Evolutionary conservation across 1,140 invertebrate species (phyloP).

Genomic region (Heliconius hermathena): DNA sequence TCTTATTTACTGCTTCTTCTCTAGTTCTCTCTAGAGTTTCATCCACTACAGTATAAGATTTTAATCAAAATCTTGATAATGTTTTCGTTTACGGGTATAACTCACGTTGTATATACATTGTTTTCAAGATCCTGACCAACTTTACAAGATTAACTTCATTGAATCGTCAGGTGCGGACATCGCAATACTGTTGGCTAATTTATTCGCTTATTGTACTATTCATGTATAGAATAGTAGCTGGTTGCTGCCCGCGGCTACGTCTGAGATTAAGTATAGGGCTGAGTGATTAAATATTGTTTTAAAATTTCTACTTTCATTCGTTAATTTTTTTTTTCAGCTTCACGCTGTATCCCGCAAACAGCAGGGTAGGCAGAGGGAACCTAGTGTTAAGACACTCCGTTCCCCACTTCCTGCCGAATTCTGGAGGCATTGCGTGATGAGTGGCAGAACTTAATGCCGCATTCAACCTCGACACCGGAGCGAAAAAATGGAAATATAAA

Average conservation of each 20-base stretch:
- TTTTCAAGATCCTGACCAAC: constrained; percentile 31
- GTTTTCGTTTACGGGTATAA: constrained; percentile 16
- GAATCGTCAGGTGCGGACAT: constrained; percentile 49
- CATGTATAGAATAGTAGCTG: constrained; percentile 19
- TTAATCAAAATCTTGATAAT: constrained; percentile 29
- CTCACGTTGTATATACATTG: constrained; percentile 29
- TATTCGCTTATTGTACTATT: constrained; percentile 54
- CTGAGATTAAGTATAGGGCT: not conserved
- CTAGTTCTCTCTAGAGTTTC: not conserved
- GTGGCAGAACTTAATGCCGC: too few species aligned
- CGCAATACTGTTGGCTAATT: constrained; percentile 51
- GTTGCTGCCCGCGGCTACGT: constrained; percentile 9
- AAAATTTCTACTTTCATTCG: not conserved
- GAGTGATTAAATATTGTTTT: not conserved
- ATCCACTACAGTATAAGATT: constrained; percentile 15
- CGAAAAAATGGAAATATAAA: too few species aligned
- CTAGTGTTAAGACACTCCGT: too few species aligned
- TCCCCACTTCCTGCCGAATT: too few species aligned
- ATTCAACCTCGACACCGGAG: too few species aligned
- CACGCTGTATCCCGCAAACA: too few species aligned
- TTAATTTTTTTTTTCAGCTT: too few species aligned
- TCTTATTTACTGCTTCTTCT: not conserved
- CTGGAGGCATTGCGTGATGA: too few species aligned
- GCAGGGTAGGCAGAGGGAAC: too few species aligned
- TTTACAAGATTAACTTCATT: constrained; percentile 44